Base-by-base conservation (phyloP, 2,797 vertebrate species). In the Prionace glauca region DNA sequence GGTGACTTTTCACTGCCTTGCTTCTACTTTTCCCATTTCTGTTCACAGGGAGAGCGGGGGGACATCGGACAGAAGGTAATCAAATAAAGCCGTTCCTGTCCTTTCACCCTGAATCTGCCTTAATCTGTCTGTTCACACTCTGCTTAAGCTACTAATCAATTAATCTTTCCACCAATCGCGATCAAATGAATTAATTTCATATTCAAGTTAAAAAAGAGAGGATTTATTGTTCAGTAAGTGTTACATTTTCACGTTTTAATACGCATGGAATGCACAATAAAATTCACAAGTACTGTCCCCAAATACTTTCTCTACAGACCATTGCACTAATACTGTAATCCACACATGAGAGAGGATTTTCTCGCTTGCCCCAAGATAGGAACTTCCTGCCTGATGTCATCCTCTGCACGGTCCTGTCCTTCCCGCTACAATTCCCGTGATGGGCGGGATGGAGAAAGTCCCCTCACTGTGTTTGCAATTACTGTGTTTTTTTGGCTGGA, bases 81-180 rank as follows among this genome's bases (percentile, higher is more conserved):
- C 8, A 91, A 62, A 95, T 60, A 77, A 45, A 56, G 16, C 41
- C 24, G 22, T 74, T 24, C 24, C 14, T 94, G 41, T 77, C 92
- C 45, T 94, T 94, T 72, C 24, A 71, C 36, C 18, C n/a, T 65
- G 26, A n/a, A 93, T 74, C 69, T 50, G 50, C 22, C 41, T 72
- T 96, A 96, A 96, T 96, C 96, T 96, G 96, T 95, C 71, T 29
- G 26, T 45, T 96, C 95, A 1, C 36, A 9, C 79, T 74, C 29
- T 86, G 65, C 84, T 90, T 56, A 62, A 56, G 26, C 72, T 95
- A 95, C 96, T 84, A 24, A 65, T 69, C 16, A 10, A 71, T 29
- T 22, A 88, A 50, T 5, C 1, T 60, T 79, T 79, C 93, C 11
- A 22, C 50, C 4, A 50, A 90, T 41, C 94, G 84, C 71, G 95